Evolutionary conservation across 2,888 invertebrate species (phyloP).

Genomic region (Ochropleura leucogaster): DNA sequence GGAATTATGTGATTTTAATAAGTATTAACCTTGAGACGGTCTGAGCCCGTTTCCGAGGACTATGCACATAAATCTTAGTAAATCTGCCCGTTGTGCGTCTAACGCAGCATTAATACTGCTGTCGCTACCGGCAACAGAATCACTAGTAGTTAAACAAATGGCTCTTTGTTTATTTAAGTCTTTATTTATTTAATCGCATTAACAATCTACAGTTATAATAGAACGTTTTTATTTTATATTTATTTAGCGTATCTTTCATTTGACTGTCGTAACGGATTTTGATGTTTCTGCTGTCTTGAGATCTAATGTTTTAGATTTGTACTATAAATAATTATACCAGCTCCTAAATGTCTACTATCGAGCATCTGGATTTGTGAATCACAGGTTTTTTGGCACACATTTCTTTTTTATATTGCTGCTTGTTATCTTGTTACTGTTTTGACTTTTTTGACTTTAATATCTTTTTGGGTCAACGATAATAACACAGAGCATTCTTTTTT

Average conservation of each 20-base stretch:
- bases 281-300: conserved; percentile 24
- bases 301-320: conserved; percentile 33
- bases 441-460: conserved; percentile 7
- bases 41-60: conserved; percentile 74
- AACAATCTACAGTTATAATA: conserved; percentile 55
- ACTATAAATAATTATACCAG: conserved; percentile 23
- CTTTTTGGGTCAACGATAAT: background rate
- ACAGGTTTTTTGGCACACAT: conserved; percentile 28
- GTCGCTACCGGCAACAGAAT: conserved; percentile 69
- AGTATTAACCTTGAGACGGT: conserved; percentile 77
- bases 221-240: conserved; percentile 43
- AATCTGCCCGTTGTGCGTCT: conserved; percentile 75
- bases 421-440: conserved; percentile 13
- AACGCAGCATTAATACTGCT: conserved; percentile 67
- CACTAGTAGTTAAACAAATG: conserved; percentile 59
- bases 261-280: conserved; percentile 24
- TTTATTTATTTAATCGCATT: conserved; percentile 60
- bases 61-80: conserved; percentile 81
- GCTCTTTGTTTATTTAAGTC: conserved; percentile 62
- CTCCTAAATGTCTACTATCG: conserved; percentile 33
- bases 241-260: conserved; percentile 41
- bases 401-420: conserved; percentile 24
- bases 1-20: conserved; percentile 62
- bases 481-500: background rate
- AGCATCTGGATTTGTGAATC: conserved; percentile 45